Base-by-base conservation (phyloP, 2,797 vertebrate species). In the Tamandua tetradactyla region DNA sequence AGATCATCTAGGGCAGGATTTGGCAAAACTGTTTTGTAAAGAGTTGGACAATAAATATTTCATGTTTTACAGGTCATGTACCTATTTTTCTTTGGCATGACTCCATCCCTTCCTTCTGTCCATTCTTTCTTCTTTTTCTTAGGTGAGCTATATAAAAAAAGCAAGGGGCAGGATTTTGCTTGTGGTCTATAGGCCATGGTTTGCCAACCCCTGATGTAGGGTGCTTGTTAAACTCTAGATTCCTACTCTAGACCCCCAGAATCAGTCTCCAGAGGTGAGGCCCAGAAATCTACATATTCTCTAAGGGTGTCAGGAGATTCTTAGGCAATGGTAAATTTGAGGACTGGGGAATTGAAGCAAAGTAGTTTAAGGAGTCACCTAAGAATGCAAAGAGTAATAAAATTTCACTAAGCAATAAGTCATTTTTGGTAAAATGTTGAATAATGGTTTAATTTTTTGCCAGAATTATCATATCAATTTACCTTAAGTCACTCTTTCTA, bases 371-470 rank as follows among this genome's bases (percentile, higher is more conserved):
- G 14, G 91, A 55, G 7, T 49, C 3, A 61, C 4, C 40, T n/a
- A 82, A 42, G n/a, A 82, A 82, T 81, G 35, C 69, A 81, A 88
- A 89, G 49, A 76, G 72, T 44, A 44, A 68, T 57, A n/a, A 85
- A 94, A 81, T 78, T 84, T 23, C 3, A 82, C 23, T 57, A 49
- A 80, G 40, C 17, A 64, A 42, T 85, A 82, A 14, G 18, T 12
- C 8, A 62, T 85, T 76, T 93, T 93, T 20, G 14, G 13, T 20
- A 66, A 85, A 93, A 30, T 40, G 3, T 79, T 87, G 75, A 87
- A 71, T 37, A 69, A 27, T 71, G 13, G 12, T 42, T 91, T 89
- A 40, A 42, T 44, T 87, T 95, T n/a, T 76, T 76, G 2, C 15
- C 47, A 59, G 18, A 37, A 47, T 68, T 52, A 66, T 71, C 7